These are phyloP conservation scores for Lepidonotus clava DNA, from an alignment of 2,888 invertebrate species.

Conservation along the genomic window DNA sequence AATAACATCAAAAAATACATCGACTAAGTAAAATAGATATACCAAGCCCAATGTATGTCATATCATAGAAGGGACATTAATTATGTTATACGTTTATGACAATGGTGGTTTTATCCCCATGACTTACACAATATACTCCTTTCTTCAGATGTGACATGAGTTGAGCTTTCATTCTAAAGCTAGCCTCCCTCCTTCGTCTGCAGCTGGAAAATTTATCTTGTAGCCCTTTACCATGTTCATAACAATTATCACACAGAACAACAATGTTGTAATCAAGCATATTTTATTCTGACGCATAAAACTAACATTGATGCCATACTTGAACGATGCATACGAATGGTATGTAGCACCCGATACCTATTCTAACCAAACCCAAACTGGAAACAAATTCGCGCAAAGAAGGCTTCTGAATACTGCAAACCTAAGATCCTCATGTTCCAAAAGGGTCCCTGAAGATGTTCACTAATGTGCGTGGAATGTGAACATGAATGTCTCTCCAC, in stretches of 20 bases:
- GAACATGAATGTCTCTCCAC: slow-evolving; percentile 32
- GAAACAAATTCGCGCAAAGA: slow-evolving; percentile 5
- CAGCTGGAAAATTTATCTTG: no score
- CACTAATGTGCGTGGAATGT: slow-evolving; percentile 37
- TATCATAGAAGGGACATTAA: no score
- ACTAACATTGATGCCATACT: slow-evolving; percentile 28
- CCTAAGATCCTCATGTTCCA: neutral
- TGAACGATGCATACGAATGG: slow-evolving; percentile 35
- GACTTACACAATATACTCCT: no score
- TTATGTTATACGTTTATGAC: no score
- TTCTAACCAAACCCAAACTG: neutral
- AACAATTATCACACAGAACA: neutral
- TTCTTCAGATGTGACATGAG: no score
- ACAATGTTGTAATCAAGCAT: slow-evolving; percentile 32
- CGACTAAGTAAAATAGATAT: no score
- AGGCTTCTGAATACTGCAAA: slow-evolving; percentile 3
- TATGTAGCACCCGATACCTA: slow-evolving; percentile 32
- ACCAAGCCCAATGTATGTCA: no score
- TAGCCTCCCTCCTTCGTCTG: no score
- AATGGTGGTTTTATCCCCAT: no score
- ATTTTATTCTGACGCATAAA: slow-evolving; percentile 41
- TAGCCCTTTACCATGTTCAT: no score
- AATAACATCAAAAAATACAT: no score
- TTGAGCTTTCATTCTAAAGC: no score
- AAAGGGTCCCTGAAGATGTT: slow-evolving; percentile 19